These are phyloP conservation scores for Zaprionus tsacasi DNA, from an alignment of 1,140 invertebrate species.

Conservation along the genomic window DNA sequence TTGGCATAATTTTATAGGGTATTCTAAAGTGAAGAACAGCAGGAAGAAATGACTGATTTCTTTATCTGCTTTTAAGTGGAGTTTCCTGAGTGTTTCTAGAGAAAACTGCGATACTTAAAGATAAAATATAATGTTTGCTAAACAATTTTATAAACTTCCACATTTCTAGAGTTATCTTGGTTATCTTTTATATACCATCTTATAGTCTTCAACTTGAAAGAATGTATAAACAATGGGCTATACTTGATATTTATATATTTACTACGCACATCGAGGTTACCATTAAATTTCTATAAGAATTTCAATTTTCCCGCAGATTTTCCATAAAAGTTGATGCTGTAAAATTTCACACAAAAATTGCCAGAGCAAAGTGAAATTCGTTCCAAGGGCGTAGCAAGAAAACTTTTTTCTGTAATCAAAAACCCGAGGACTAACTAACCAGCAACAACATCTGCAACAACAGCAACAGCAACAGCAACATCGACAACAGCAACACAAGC, in stretches of 20 bases:
- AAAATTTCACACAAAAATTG: constrained; percentile 54
- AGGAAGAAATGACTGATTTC: neutral
- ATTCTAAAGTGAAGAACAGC: no score
- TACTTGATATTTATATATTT: no score
- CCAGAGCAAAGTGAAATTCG: constrained; percentile 55
- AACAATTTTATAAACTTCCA: no score
- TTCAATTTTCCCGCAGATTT: neutral
- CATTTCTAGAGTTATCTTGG: no score
- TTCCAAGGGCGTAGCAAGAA: constrained; percentile 64
- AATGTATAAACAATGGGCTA: no score
- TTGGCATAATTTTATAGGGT: neutral
- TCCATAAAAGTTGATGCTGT: neutral
- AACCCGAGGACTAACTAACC: constrained; percentile 59
- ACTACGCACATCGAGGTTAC: neutral
- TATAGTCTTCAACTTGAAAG: no score
- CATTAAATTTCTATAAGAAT: neutral
- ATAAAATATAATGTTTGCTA: neutral
- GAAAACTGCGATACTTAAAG: neutral
- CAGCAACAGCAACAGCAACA: constrained; percentile 6
- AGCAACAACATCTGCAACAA: constrained; percentile 21
- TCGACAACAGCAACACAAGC: constrained; percentile 19
- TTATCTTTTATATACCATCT: no score
- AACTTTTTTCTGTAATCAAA: constrained; percentile 53
- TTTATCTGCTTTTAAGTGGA: neutral
- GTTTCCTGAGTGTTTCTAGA: neutral